Evolutionary conservation across 2,797 vertebrate genomes (phyloP).

Genomic region (Mus caroli): DNA sequence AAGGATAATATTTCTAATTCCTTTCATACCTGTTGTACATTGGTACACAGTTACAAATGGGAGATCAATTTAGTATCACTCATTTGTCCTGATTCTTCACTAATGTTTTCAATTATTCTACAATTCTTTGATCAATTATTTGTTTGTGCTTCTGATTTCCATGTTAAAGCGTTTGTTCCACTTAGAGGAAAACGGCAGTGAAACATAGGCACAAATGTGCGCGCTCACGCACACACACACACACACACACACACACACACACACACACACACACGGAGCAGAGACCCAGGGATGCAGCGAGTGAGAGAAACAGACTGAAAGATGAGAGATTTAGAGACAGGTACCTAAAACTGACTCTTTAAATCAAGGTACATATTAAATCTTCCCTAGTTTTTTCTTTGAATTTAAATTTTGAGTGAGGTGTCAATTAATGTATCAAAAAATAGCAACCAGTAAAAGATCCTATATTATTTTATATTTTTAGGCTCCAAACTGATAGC

Average conservation of each 20-base stretch:
- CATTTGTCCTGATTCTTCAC: constrained; percentile 42
- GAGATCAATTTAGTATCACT: constrained; percentile 3
- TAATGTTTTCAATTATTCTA: constrained; percentile 45
- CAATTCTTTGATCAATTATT: constrained; percentile 35
- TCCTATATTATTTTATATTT: neutral
- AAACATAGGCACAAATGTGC: neutral
- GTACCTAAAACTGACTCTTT: neutral
- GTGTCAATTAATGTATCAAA: neutral
- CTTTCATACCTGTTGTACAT: neutral
- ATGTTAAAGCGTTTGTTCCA: neutral
- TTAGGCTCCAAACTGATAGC: neutral
- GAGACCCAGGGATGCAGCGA: neutral
- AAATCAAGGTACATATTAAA: neutral
- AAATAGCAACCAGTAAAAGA: neutral
- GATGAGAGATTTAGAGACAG: neutral
- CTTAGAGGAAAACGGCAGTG: neutral
- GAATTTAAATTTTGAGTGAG: neutral
- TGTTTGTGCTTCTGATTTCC: constrained; percentile 17
- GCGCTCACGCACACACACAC: too few species aligned
- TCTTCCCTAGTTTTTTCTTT: neutral
- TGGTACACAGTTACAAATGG: neutral
- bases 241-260: neutral
- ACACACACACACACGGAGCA: neutral
- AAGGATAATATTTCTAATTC: neutral
- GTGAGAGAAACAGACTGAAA: neutral